phyloP scores from a whole-genome alignment of 1,140 invertebrate species.

The Meloidogyne chitwoodi region DNA sequence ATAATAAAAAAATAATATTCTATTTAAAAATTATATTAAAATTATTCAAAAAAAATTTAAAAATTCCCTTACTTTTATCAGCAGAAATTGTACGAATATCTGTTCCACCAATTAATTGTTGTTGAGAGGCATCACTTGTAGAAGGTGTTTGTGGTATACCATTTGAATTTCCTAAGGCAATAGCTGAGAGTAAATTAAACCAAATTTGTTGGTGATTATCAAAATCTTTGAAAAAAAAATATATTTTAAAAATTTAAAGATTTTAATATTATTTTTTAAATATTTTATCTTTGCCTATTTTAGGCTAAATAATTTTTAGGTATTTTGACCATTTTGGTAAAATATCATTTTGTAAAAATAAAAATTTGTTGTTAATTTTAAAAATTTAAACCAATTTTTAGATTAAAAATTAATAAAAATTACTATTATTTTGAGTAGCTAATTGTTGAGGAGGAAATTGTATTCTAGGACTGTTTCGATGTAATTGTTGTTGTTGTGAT shows the following conservation, averaged over 20 bases:
- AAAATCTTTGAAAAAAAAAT: not conserved
- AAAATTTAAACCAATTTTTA: too few species aligned
- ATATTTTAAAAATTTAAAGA: too few species aligned
- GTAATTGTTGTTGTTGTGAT: not conserved
- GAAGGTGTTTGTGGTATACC: not conserved
- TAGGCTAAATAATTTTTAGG: too few species aligned
- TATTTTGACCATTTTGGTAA: too few species aligned
- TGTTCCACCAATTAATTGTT: not conserved
- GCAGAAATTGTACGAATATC: not conserved
- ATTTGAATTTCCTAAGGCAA: not conserved
- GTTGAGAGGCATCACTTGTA: not conserved
- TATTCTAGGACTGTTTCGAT: not conserved
- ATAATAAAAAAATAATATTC: too few species aligned
- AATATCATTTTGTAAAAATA: too few species aligned
- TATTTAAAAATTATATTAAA: too few species aligned
- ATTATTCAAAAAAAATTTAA: too few species aligned
- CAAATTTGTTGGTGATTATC: not conserved
- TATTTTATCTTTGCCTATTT: too few species aligned
- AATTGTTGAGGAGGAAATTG: not conserved
- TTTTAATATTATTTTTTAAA: too few species aligned
- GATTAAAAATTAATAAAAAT: too few species aligned
- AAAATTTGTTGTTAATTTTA: too few species aligned
- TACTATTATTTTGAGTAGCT: not conserved
- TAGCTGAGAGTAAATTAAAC: not conserved
- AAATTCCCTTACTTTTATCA: not conserved